Base-by-base conservation (phyloP, 1,140 invertebrate species). In the Reticulitermes speratus region DNA sequence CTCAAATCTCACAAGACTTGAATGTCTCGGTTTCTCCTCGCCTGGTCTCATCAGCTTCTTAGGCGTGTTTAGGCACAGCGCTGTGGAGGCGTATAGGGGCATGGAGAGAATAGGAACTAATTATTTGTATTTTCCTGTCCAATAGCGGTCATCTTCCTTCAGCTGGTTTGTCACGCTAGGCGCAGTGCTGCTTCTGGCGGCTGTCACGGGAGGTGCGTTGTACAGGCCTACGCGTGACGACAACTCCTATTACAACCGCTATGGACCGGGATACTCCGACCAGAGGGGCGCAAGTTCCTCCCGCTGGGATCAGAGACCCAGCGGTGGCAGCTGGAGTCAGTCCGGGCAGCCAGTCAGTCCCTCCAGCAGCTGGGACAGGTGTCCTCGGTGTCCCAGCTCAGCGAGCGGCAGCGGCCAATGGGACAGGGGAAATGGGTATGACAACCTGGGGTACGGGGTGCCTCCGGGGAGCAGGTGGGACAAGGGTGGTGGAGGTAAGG, bases 171-270 rank as follows among this genome's bases (percentile, higher is more conserved):
- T 75, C 65, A 75, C 65, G 14, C 16, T 75, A 9, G 65, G 65
- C 65, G n/a, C n/a, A 75, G 65, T 75, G n/a, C 83, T 84, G 83
- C 38, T 84, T 21, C 83, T 84, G 83, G 83, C 38, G 38, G 83
- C 83, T 7, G 48, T 11, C 83, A 44, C 83, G n/a, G 83, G 83
- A 84, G 83, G 83, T 12, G 32, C 83, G 44, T 19, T 84, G 44
- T 84, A 84, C 32, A 44, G 83, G 16, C 83, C 83, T 7, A 30
- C 48, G 9, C 83, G 83, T 25, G 83, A 84, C n/a, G 83, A 84
- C 38, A 44, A 32, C 83, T 84, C 44, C 32, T 52, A 84, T 12
- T 44, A 45, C 38, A 84, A 44, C 38, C 83, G 83, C 38, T 84
- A 84, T 32, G 83, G 83, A 9, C 14, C 83, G 83, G 83, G 48